Evolutionary conservation across 2,113 vertebrate species (phyloP).

Genomic region (Macquaria ambigua): DNA sequence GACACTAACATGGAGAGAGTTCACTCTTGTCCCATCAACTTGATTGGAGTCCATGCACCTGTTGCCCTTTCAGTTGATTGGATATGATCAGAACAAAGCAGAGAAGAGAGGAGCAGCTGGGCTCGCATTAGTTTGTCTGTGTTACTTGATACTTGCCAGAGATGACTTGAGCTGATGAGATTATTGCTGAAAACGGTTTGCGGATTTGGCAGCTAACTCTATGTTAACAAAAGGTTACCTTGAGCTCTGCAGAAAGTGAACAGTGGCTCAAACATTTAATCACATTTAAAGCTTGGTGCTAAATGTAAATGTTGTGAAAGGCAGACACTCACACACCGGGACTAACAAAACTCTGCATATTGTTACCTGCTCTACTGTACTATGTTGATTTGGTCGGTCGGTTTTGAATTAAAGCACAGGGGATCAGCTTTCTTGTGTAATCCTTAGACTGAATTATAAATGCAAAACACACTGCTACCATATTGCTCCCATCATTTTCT

Average conservation of each 20-base stretch:
- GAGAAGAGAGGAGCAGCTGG: constrained; percentile 3
- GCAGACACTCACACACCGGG: not conserved
- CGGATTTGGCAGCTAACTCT: not conserved
- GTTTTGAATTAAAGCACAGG: not conserved
- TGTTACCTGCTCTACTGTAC: not conserved
- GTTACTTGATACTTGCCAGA: not conserved
- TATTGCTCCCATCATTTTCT: not conserved
- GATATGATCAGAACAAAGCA: not conserved
- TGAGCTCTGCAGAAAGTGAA: not conserved
- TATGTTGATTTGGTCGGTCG: not conserved
- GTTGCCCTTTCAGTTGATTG: not conserved
- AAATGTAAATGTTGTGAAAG: not conserved
- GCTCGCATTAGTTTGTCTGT: not conserved
- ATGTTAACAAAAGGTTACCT: not conserved
- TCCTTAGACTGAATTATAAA: not conserved
- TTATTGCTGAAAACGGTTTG: not conserved
- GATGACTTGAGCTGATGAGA: not conserved
- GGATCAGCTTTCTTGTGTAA: constrained; percentile 2
- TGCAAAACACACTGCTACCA: constrained; percentile 16
- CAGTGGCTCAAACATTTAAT: not conserved
- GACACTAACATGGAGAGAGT: no score
- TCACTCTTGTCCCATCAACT: not conserved
- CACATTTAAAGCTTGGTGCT: not conserved
- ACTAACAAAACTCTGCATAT: not conserved
- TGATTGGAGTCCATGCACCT: not conserved